Base-by-base conservation (phyloP, 2,888 invertebrate genomes). In the Cosmia trapezina region DNA sequence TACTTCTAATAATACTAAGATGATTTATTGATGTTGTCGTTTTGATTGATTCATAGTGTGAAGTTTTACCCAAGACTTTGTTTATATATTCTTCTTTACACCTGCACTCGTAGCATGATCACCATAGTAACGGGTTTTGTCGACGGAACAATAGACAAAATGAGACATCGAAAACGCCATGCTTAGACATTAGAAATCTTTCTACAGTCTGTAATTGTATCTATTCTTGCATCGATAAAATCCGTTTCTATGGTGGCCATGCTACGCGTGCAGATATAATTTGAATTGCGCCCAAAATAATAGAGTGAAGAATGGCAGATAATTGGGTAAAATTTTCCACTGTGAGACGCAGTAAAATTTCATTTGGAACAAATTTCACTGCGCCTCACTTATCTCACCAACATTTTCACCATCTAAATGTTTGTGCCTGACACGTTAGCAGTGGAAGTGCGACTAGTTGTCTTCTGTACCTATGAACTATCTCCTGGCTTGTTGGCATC, bases 351-450 rank as follows among this genome's bases (percentile, higher is more conserved):
- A 80, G 75, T 78, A 71, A 81, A 89, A 88, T 89, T 90, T 64
- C 9, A 5, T 1, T 11, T 14, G 19, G 17, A 70, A 76, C 68
- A 87, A 89, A 88, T 89, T 89, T 88, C 78, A 78, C 83, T 83
- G 84, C 78, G 87, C 84, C 83, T 88, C 85, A 54, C 75, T 69
- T 71, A 84, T 70, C 84, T 86, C 93, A 93, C 90, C 83, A 72
- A 85, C 92, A 93, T 91, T 90, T 88, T 91, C 92, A 93, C 92
- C 91, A 90, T 90, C 86, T 89, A 88, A 89, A 84, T 91, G 90
- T 92, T 90, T 88, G 88, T 90, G 92, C 91, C 91, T 92, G 87
- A 92, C 91, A 93, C 91, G 79, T 90, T 93, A 93, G 91, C 83
- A 83, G 87, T 91, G 90, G 85, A 87, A 78, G 71, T 80, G 88